Evolutionary conservation across 2,888 invertebrate genomes (phyloP).

Genomic region (Rotaria magnacalcarata): DNA sequence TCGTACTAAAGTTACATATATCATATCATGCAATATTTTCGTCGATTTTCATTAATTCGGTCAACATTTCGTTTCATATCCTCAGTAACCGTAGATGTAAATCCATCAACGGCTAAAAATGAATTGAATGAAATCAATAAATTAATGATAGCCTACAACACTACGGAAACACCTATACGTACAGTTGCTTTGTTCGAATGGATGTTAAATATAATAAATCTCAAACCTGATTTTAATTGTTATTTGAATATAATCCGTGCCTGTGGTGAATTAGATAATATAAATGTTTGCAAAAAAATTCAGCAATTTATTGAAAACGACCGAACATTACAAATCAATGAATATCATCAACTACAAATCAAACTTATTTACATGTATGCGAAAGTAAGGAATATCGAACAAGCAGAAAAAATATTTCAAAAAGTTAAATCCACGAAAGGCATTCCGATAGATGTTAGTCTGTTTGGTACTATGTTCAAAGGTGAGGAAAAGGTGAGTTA

Average conservation of each 20-base stretch:
- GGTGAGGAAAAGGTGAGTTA: not conserved
- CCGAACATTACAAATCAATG: not conserved
- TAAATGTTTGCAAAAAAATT: not conserved
- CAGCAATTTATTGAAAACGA: not conserved
- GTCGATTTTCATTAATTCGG: not conserved
- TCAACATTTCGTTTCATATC: not conserved
- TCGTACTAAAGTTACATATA: too few relatives aligned
- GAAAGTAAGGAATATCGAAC: not conserved
- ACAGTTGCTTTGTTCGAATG: not conserved
- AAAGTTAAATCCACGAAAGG: not conserved
- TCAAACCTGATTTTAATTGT: not conserved
- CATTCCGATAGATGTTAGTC: not conserved
- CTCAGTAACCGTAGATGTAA: not conserved
- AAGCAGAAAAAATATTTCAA: not conserved
- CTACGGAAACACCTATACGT: not conserved
- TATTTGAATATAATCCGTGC: not conserved
- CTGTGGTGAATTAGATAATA: not conserved
- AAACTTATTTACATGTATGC: constrained; percentile 5
- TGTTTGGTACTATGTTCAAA: not conserved
- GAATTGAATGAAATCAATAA: not conserved
- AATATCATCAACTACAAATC: not conserved
- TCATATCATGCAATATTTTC: not conserved
- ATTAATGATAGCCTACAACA: not conserved
- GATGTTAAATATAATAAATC: not conserved
- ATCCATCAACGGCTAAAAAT: not conserved